A percentile compares a stretch with the other conserved stretches of the same genome.
phyloP scores from a whole-genome alignment of 2,797 vertebrate genomes.

The Myotis daubentonii region DNA sequence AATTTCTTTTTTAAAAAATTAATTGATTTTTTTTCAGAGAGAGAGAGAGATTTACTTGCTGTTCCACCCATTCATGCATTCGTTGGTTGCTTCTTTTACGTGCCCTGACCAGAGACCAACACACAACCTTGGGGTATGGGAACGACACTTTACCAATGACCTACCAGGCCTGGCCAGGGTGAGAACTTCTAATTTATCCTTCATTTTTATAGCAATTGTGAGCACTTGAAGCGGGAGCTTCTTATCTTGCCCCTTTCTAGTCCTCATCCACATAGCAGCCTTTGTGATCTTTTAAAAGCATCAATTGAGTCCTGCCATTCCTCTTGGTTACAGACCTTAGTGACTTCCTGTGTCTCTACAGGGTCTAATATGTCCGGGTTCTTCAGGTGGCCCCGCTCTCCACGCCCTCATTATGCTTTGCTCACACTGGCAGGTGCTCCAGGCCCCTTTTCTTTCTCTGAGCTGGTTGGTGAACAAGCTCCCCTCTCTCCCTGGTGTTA shows the following conservation, averaged over 20 bases:
- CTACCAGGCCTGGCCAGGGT: not conserved
- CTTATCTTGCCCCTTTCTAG: not conserved
- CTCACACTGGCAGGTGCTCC: not conserved
- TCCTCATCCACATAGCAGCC: not conserved
- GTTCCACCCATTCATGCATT: not conserved
- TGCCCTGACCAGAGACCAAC: not conserved
- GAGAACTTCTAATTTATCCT: not conserved
- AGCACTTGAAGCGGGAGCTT: not conserved
- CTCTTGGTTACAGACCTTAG: not conserved
- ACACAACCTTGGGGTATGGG: not conserved
- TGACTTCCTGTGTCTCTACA: not conserved
- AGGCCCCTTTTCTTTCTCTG: not conserved
- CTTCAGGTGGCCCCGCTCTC: not conserved
- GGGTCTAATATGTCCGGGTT: accelerated
- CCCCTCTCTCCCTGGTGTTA: not conserved
- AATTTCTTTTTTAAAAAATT: not conserved
- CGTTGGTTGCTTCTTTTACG: not conserved
- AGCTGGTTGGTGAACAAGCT: no score
- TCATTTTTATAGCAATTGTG: not conserved
- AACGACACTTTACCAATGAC: not conserved
- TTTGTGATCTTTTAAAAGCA: not conserved
- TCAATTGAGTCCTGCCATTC: not conserved
- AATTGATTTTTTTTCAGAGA: not conserved
- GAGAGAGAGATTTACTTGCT: not conserved
- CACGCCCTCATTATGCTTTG: not conserved